Percentiles rank a stretch among this genome's conserved stretches.
Conservation (phyloP, 1,140 invertebrate genomes). For the Conus ventricosus region DNA sequence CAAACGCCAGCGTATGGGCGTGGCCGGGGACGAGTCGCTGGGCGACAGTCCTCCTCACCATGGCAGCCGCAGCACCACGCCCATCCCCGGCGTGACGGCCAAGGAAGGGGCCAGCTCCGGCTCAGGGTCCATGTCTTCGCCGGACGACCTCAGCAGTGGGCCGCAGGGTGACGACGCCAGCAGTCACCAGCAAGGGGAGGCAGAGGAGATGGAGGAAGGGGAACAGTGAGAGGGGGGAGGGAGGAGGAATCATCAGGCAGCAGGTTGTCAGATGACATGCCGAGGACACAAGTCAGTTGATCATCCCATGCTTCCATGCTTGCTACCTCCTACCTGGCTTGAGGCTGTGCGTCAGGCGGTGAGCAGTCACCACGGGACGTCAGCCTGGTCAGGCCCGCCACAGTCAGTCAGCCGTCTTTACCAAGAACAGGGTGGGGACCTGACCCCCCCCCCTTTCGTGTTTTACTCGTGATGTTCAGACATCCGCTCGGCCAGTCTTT, state of each 20-base stretch:
- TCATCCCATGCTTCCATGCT: too few relatives aligned
- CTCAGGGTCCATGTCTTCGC: background rate
- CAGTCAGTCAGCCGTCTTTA: too few relatives aligned
- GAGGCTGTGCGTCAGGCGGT: too few relatives aligned
- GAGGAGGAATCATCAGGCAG: background rate
- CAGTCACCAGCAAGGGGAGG: background rate
- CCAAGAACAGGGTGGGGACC: too few relatives aligned
- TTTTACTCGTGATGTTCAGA: too few relatives aligned
- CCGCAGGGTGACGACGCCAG: background rate
- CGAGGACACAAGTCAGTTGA: too few relatives aligned
- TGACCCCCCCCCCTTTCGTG: too few relatives aligned
- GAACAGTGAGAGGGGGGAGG: background rate
- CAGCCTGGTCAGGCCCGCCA: background rate
- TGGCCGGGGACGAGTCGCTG: background rate
- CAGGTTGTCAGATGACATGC: background rate
- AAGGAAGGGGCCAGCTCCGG: background rate
- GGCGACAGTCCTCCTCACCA: constrained; percentile 25
- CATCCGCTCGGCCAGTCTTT: too few relatives aligned
- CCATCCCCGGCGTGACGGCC: background rate
- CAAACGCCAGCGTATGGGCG: constrained; percentile 81
- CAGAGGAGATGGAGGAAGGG: constrained; percentile 6
- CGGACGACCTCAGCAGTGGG: background rate
- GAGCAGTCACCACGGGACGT: background rate
- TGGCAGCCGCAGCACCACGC: background rate
- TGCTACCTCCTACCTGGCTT: too few relatives aligned